These are phyloP conservation scores for Mesitornis unicolor DNA, from an alignment of 2,113 vertebrate species.

Conservation along the genomic window DNA sequence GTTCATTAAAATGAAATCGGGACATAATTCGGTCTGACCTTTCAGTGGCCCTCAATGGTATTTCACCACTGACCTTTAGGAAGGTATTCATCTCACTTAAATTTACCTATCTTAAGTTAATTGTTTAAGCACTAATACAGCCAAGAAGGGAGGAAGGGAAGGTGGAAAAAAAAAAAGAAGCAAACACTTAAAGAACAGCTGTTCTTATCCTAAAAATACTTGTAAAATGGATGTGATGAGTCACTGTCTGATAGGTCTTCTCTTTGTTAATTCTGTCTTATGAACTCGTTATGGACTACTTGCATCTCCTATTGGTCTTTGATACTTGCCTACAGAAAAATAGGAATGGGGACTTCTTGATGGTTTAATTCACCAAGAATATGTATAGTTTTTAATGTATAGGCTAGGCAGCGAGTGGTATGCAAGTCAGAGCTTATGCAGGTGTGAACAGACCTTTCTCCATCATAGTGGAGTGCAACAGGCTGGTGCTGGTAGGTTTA, in stretches of 20 bases:
- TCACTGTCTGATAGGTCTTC: background rate
- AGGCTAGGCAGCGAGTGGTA: background rate
- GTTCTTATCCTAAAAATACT: background rate
- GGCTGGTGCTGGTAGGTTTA: background rate
- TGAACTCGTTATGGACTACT: background rate
- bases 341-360: background rate
- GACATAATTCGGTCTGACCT: background rate
- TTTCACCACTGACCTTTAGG: background rate
- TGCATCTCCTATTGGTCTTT: background rate
- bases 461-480: background rate
- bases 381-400: background rate
- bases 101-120: background rate
- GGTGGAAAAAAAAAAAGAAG: background rate
- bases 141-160: background rate
- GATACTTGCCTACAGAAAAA: background rate
- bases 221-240: background rate
- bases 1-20: background rate
- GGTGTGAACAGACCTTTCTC: background rate
- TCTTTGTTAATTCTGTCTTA: background rate
- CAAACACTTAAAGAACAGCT: background rate
- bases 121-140: background rate
- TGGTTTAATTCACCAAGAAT: background rate
- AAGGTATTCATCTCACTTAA: background rate
- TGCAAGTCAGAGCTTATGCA: background rate
- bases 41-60: background rate